Percentiles rank a stretch among this genome's conserved stretches.
These are phyloP conservation scores for Panzeria rudis DNA, from an alignment of 2,888 invertebrate genomes.

Conservation along the genomic window DNA sequence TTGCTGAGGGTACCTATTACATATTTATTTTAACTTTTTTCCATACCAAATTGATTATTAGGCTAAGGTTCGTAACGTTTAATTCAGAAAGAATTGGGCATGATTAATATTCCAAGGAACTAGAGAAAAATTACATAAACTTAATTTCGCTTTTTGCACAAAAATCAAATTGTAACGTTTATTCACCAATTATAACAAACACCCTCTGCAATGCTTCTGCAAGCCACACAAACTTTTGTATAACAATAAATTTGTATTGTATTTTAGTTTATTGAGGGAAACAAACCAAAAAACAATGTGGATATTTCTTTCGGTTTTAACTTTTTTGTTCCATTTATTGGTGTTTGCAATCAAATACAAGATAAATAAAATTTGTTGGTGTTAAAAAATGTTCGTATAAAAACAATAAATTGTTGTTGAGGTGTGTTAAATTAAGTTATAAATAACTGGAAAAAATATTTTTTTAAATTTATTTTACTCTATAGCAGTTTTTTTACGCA, in stretches of 20 bases:
- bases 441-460: slow-evolving; percentile 22
- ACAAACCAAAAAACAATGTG: slow-evolving; percentile 36
- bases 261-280: slow-evolving; percentile 56
- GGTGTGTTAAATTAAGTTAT: slow-evolving; percentile 51
- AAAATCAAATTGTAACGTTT: too few species aligned
- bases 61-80: too few species aligned
- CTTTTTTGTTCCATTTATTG: slow-evolving; percentile 7
- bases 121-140: too few species aligned
- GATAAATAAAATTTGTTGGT: slow-evolving; percentile 42
- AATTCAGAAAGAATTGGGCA: too few species aligned
- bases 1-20: too few species aligned
- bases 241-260: slow-evolving; percentile 44
- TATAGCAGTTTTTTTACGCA: background rate
- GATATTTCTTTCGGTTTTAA: slow-evolving; percentile 8
- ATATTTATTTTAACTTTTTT: too few species aligned
- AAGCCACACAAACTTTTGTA: slow-evolving; percentile 46
- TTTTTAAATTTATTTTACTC: background rate
- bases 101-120: too few species aligned
- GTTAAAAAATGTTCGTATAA: slow-evolving; percentile 30
- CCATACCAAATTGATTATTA: too few species aligned
- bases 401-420: slow-evolving; percentile 41
- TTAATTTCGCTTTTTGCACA: too few species aligned
- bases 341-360: slow-evolving; percentile 38
- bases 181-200: too few species aligned
- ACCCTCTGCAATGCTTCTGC: slow-evolving; percentile 9